Evolutionary conservation across 92 coral and sea anemone genomes (phyloP).

Genomic region (Epizoanthus scotinus): DNA sequence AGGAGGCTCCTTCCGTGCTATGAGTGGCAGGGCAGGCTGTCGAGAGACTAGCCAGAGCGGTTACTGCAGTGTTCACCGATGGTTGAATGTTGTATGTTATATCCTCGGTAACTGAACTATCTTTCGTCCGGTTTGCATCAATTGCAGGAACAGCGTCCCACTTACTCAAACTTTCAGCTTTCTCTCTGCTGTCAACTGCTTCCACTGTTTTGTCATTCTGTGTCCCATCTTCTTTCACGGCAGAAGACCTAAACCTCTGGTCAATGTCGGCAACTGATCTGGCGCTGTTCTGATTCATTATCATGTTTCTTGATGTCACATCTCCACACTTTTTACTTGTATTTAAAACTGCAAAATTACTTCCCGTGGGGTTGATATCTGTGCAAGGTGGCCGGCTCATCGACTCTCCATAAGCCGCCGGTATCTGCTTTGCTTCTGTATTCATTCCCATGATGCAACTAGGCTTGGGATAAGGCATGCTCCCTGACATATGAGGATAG

Average conservation of each 20-base stretch:
- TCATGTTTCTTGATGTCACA: background rate
- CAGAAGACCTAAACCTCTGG: background rate
- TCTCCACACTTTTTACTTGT: background rate
- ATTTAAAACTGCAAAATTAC: background rate
- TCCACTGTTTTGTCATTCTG: too few relatives aligned
- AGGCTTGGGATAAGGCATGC: background rate
- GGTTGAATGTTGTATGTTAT: background rate
- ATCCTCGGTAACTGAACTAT: background rate
- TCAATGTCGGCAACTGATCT: background rate
- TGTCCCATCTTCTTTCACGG: background rate
- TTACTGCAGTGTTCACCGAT: slow-evolving; percentile 4
- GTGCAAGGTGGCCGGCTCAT: background rate
- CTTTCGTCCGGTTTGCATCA: background rate
- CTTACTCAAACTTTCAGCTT: background rate
- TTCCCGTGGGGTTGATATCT: background rate
- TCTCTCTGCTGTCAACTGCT: background rate
- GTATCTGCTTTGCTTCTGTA: background rate
- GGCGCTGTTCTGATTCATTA: background rate
- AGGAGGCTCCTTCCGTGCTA: background rate
- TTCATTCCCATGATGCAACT: background rate
- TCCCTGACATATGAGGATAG: background rate
- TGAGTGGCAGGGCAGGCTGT: background rate
- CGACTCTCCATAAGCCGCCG: background rate
- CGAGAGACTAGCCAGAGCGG: slow-evolving; percentile 14
- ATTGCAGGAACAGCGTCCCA: background rate